Percentiles rank a stretch among this genome's conserved stretches.
Evolutionary conservation across 2,888 invertebrate genomes (phyloP).

Genomic region (Criorhina ranunculi): DNA sequence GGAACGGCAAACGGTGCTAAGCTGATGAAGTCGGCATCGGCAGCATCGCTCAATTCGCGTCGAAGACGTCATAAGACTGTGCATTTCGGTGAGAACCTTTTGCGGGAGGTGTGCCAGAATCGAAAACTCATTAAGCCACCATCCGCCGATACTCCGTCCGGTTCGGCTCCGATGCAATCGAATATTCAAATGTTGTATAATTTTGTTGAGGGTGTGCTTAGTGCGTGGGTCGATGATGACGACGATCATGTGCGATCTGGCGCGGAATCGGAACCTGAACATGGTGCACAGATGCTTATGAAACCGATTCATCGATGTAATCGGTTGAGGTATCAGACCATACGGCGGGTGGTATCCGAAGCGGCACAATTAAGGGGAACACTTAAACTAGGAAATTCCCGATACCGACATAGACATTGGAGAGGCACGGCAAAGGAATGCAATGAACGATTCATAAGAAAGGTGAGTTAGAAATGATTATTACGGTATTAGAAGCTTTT

Average conservation of each 20-base stretch:
- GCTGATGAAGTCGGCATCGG: slow-evolving; percentile 86
- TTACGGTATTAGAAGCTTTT: no score
- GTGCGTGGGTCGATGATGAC: slow-evolving; percentile 90
- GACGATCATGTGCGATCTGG: slow-evolving; percentile 88
- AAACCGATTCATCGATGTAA: slow-evolving; percentile 85
- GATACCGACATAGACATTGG: slow-evolving; percentile 93
- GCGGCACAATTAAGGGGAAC: slow-evolving; percentile 89
- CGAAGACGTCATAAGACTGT: slow-evolving; percentile 91
- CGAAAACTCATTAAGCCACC: slow-evolving; percentile 86
- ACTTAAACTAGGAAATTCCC: slow-evolving; percentile 88
- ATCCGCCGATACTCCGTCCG: slow-evolving; percentile 82
- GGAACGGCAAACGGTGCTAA: slow-evolving; percentile 79
- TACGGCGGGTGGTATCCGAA: slow-evolving; percentile 89
- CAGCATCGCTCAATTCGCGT: slow-evolving; percentile 88
- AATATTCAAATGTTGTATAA: slow-evolving; percentile 93
- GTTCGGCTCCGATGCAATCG: slow-evolving; percentile 87
- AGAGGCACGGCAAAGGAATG: slow-evolving; percentile 94
- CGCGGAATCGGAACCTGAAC: slow-evolving; percentile 90
- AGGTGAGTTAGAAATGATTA: slow-evolving; percentile 87
- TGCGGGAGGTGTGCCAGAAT: slow-evolving; percentile 91
- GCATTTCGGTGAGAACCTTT: slow-evolving; percentile 91
- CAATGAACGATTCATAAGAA: slow-evolving; percentile 94
- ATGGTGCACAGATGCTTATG: slow-evolving; percentile 85
- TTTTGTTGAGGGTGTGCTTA: slow-evolving; percentile 91
- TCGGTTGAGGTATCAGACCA: slow-evolving; percentile 89